Evolutionary conservation across 1,140 invertebrate genomes (phyloP), one percentile per base, ranked within the genome.

Genomic region (Mesaphorura yosii): DNA sequence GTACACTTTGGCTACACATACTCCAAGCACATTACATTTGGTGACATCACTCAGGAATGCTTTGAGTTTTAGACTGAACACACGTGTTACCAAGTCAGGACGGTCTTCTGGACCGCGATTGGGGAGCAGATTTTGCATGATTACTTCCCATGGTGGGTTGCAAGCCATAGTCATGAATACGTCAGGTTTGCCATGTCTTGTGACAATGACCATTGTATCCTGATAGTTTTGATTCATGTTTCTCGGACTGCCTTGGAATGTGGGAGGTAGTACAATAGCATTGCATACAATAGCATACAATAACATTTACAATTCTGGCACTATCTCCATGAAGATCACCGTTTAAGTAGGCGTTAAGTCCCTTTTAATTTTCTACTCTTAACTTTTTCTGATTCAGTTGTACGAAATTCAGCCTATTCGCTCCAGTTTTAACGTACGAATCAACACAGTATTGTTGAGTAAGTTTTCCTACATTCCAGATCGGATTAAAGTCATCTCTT

Each of bases 131-230:
- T 65, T 59, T 27, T 63, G 31, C 26, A n/a, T 44, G 23, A 74
- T 71, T 59, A 73, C 71, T 4, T 25, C n/a, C 70, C 72, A 73
- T 19, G 57, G 60, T 12, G 67, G 65, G 58, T 74, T 73, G 45
- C 63, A 70, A 17, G 73, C 72, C 41, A 75, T 65, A 27, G 72
- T 74, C 7, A 74, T 64, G 49, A 75, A 74, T 0, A 73, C 52
- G 51, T 66, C 64, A 15, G 72, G 70, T 45, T 63, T 63, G 15
- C 71, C 73, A 60, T 59, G 69, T 39, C 63, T 60, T 15, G 58
- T 29, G 3, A 68, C 67, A 40, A 66, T 65, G 2, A 66, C 57
- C 68, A 73, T 71, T 3, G 67, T 66, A 63, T 74, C 72, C 59
- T 71, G 68, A 45, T 59, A 64, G n/a, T 62, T 64, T 48, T 64